Percentiles rank a stretch among this genome's conserved stretches.
These are phyloP conservation scores for Vicugna pacos DNA, from an alignment of 2,113 vertebrate species.

Conservation along the genomic window DNA sequence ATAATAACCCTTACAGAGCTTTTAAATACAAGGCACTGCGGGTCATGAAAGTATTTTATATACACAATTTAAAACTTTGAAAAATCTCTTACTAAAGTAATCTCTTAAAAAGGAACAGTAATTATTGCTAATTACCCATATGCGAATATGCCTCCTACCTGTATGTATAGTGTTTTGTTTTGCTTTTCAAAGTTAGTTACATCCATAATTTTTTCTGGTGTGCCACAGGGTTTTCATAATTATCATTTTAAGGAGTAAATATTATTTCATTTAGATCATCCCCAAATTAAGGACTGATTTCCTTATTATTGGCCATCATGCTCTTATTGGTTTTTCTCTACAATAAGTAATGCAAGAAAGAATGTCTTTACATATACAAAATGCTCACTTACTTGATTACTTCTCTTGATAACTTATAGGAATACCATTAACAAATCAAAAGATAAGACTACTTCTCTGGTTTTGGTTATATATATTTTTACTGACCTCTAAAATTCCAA, in stretches of 20 bases:
- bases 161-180: not conserved
- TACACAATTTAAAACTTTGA: conserved; percentile 4
- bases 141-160: not conserved
- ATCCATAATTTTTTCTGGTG: not conserved
- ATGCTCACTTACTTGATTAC: not conserved
- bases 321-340: not conserved
- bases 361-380: not conserved
- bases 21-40: conserved; percentile 29
- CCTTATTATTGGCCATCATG: not conserved
- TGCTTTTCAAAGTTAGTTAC: not conserved
- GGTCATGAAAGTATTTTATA: conserved; percentile 34
- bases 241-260: not conserved
- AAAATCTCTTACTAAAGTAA: not conserved
- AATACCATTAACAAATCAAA: not conserved
- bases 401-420: not conserved
- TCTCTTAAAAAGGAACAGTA: not conserved
- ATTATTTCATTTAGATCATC: not conserved
- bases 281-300: not conserved
- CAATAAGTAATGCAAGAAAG: not conserved
- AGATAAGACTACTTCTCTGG: not conserved
- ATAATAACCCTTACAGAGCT: conserved; percentile 15
- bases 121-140: not conserved
- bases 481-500: not conserved
- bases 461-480: not conserved
- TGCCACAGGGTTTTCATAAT: not conserved